Percentiles rank a stretch among this genome's conserved stretches.
These are phyloP conservation scores for Formica selysi DNA, from an alignment of 1,140 invertebrate species.

Conservation along the genomic window DNA sequence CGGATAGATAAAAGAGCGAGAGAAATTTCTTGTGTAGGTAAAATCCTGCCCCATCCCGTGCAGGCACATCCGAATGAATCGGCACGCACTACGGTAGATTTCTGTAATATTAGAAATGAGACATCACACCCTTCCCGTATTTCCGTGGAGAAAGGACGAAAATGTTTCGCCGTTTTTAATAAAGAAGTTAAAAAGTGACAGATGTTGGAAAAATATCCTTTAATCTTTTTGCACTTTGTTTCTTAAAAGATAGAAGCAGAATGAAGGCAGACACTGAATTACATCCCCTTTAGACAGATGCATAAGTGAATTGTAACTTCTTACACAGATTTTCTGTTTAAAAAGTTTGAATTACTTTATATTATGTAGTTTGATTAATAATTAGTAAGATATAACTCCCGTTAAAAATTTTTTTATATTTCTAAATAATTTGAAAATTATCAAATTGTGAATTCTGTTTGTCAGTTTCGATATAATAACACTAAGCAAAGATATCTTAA, in stretches of 20 bases:
- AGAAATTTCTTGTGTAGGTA: slow-evolving; percentile 1
- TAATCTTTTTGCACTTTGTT: not conserved
- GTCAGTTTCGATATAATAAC: too few relatives aligned
- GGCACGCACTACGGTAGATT: slow-evolving; percentile 7
- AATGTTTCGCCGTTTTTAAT: not conserved
- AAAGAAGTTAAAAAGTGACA: slow-evolving; percentile 5
- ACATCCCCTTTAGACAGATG: not conserved
- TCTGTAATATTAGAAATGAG: slow-evolving; percentile 50
- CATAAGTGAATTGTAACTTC: slow-evolving; percentile 11
- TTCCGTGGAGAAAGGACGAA: not conserved
- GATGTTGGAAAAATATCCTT: slow-evolving; percentile 3
- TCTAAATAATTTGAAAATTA: not conserved
- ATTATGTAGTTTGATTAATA: slow-evolving; percentile 1
- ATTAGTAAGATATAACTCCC: not conserved
- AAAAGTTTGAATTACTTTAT: not conserved
- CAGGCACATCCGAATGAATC: not conserved
- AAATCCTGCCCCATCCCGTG: not conserved
- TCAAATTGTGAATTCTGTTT: too few relatives aligned
- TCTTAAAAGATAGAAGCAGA: not conserved
- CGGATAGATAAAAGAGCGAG: slow-evolving; percentile 3
- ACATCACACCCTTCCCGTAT: not conserved
- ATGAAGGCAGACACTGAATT: slow-evolving; percentile 18
- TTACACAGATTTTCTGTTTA: not conserved
- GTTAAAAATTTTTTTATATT: not conserved
- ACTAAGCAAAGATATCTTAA: too few relatives aligned